Evolutionary conservation across 92 coral and sea anemone species (phyloP), one percentile per base, ranked within the genome.

Genomic region (Epizoanthus scotinus): DNA sequence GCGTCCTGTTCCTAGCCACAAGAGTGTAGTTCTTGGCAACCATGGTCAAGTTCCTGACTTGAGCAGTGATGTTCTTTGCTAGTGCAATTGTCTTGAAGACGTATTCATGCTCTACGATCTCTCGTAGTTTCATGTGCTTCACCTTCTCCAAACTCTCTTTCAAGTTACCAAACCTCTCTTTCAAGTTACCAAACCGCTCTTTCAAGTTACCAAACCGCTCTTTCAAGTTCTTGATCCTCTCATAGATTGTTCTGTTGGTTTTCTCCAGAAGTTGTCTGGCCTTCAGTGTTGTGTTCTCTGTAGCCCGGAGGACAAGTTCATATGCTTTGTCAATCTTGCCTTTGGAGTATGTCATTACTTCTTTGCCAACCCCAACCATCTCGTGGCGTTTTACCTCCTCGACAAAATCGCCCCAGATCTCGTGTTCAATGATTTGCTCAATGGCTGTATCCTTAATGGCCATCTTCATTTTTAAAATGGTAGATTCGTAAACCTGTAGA

Each of bases 51-150:
- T 89, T 87, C 83, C 60, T 69, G 29, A 79, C 78, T 74, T 83
- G 82, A 15, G 57, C 84, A 26, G 93, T 86, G 36, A 89, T 78
- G 69, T 93, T 93, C 85, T 70, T 89, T 26, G 85, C 89, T 44
- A 90, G 75, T 17, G 88, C 89, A 22, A 91, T 78, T 47, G 95
- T 81, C 87, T 83, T 82, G 84, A 85, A 86, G 73, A 93, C 91
- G 68, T 85, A 90, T 7, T 79, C 70, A 73, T 93, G 97, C 85
- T 93, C 97, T 20, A 90, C 84, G 68, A 93, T 78, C 67, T 96
- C 99, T 25, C 88, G 89, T 24, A 96, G 89, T 67, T 94, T 96
- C 94, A 89, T 89, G 61, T 83, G 79, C 63, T 88, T 96, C 44
- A 93, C 83, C 8, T 84, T 83, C 20, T 84, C 90, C 82, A 91